Conservation (phyloP, 2,113 vertebrate species). For the Tapirus terrestris region DNA sequence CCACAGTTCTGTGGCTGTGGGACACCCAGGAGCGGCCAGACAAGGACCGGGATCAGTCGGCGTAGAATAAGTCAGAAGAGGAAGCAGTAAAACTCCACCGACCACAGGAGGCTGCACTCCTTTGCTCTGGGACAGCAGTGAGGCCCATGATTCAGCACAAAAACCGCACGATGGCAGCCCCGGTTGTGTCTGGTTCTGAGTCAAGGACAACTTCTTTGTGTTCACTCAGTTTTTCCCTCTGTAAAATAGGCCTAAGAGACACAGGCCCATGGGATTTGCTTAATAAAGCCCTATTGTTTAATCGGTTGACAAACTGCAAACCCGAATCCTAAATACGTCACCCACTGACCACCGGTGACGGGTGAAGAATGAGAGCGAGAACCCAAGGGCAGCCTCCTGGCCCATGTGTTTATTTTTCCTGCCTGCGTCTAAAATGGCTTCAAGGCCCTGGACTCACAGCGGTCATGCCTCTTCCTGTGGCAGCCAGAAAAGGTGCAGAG, state of each 20-base stretch:
- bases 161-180: neutral
- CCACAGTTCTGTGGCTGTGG: neutral
- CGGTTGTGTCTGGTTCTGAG: neutral
- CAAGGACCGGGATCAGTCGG: neutral
- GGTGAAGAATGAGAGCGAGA: neutral
- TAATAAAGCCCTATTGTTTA: neutral
- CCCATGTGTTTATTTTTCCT: constrained; percentile 65
- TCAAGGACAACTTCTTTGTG: neutral
- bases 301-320: neutral
- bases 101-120: neutral
- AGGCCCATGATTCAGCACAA: neutral
- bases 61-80: neutral
- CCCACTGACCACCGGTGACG: neutral
- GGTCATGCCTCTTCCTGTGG: constrained; percentile 14
- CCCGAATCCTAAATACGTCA: neutral
- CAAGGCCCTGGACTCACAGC: constrained; percentile 26
- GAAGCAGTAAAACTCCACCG: neutral
- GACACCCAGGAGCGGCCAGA: neutral
- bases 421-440: constrained; percentile 38
- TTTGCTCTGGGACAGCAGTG: neutral
- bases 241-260: neutral
- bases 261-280: accelerated
- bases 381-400: neutral
- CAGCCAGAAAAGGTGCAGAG: neutral
- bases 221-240: constrained; percentile 1